phyloP scores from a whole-genome alignment of 1,140 invertebrate species.

The Sitodiplosis mosellana region DNA sequence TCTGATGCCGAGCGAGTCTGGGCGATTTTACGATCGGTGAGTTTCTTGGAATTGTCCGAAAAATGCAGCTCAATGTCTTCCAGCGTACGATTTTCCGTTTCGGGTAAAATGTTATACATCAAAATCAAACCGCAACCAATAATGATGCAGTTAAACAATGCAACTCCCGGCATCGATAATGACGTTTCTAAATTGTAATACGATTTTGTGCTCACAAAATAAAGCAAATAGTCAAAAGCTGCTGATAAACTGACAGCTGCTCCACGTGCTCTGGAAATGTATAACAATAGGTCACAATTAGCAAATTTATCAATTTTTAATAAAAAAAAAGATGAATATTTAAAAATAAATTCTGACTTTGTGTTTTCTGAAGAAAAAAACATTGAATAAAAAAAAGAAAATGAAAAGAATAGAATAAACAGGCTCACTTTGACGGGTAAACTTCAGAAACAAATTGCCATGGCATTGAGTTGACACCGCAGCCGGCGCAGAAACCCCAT shows the following conservation, averaged over 20 bases:
- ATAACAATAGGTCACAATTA: too few species aligned
- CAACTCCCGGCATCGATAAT: constrained; percentile 33
- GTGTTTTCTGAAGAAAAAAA: too few species aligned
- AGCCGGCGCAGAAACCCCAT: not conserved
- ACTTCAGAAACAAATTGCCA: constrained; percentile 33
- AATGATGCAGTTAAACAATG: constrained; percentile 39
- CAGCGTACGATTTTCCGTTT: constrained; percentile 58
- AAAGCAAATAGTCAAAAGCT: constrained; percentile 35
- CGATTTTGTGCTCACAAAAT: constrained; percentile 40
- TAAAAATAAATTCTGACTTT: too few species aligned
- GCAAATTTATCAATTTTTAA: too few species aligned
- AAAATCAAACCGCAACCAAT: constrained; percentile 26
- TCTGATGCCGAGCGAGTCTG: too few species aligned
- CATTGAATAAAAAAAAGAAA: too few species aligned
- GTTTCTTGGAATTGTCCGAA: constrained; percentile 22
- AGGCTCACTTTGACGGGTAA: constrained; percentile 15
- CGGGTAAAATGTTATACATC: constrained; percentile 49
- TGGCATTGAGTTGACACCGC: constrained; percentile 16
- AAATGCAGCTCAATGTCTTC: constrained; percentile 49
- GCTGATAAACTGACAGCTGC: constrained; percentile 35
- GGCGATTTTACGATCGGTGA: constrained; percentile 4
- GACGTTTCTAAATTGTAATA: constrained; percentile 31
- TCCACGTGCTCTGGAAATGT: constrained; percentile 30
- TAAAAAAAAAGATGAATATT: too few species aligned
- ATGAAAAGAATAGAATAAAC: too few species aligned